Evolutionary conservation across 2,113 vertebrate genomes (phyloP).

Genomic region (Passer montanus): DNA sequence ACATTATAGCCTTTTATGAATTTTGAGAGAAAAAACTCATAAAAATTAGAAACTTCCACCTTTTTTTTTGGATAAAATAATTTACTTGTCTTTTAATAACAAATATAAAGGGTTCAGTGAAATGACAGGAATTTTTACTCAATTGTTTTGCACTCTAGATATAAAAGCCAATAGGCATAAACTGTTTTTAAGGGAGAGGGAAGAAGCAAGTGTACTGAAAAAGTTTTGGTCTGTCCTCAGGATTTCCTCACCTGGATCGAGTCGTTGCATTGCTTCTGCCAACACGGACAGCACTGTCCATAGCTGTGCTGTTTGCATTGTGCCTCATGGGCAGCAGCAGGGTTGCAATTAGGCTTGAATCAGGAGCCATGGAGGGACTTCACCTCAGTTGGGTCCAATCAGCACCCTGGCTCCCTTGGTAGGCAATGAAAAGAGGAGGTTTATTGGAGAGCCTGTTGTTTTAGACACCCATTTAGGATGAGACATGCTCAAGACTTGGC

Average conservation of each 20-base stretch:
- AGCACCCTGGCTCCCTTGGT: neutral
- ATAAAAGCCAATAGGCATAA: neutral
- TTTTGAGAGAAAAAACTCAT: neutral
- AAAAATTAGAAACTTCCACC: neutral
- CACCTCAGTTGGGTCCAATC: accelerated
- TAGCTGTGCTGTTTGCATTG: neutral
- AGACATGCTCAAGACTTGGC: neutral
- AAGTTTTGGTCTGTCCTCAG: neutral
- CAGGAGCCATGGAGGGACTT: neutral
- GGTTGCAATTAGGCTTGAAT: neutral
- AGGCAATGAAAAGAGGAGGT: neutral
- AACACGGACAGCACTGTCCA: neutral
- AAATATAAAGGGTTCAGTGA: neutral
- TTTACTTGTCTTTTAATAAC: neutral
- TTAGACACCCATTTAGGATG: neutral
- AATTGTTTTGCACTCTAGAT: neutral
- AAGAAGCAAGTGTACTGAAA: neutral
- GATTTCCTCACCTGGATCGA: neutral
- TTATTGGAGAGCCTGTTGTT: accelerated
- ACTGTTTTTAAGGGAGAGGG: neutral
- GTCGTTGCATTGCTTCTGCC: accelerated
- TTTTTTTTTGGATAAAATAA: neutral
- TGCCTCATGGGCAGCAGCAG: neutral
- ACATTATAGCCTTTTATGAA: neutral
- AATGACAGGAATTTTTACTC: neutral